Evolutionary conservation across 2,113 vertebrate genomes (phyloP).

Genomic region (Forbesichthys papilliferus): DNA sequence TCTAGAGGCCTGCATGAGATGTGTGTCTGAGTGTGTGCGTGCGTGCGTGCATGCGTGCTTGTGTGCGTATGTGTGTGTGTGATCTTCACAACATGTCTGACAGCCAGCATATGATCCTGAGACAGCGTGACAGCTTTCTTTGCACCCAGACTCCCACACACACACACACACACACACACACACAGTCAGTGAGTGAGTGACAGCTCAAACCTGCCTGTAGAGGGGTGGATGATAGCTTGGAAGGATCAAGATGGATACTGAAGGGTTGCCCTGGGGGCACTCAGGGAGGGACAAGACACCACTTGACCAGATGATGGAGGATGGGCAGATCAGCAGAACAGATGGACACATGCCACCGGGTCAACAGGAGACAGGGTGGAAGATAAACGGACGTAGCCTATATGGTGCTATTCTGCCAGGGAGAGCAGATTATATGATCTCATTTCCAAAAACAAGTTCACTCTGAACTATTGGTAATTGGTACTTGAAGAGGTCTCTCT

Average conservation of each 20-base stretch:
- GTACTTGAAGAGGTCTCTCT: not conserved
- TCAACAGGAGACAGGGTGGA: slow-evolving; percentile 6
- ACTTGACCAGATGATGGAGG: slow-evolving; percentile 41
- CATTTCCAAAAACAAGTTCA: slow-evolving; percentile 18
- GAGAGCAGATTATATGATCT: not conserved
- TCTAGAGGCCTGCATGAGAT: slow-evolving; percentile 4
- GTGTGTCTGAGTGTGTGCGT: not conserved
- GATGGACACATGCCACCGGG: not conserved
- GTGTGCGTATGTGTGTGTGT: not conserved
- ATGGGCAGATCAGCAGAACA: not conserved
- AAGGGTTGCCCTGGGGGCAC: slow-evolving; percentile 39
- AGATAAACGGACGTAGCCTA: too few species aligned
- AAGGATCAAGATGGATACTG: slow-evolving; percentile 20
- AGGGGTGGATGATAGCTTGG: slow-evolving; percentile 36
- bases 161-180: slow-evolving; percentile 20
- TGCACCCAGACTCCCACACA: slow-evolving; percentile 34
- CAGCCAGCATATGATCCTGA: slow-evolving; percentile 78
- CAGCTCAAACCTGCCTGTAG: slow-evolving; percentile 51
- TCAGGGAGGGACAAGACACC: slow-evolving; percentile 59
- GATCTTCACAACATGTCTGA: slow-evolving; percentile 58
- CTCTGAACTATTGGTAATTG: not conserved
- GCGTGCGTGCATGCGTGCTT: slow-evolving; percentile 3
- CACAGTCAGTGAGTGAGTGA: slow-evolving; percentile 41
- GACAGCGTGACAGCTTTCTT: slow-evolving; percentile 69
- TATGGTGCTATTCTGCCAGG: not conserved